These are phyloP conservation scores for Bemisia tabaci DNA, from an alignment of 1,140 invertebrate genomes.

Conservation along the genomic window DNA sequence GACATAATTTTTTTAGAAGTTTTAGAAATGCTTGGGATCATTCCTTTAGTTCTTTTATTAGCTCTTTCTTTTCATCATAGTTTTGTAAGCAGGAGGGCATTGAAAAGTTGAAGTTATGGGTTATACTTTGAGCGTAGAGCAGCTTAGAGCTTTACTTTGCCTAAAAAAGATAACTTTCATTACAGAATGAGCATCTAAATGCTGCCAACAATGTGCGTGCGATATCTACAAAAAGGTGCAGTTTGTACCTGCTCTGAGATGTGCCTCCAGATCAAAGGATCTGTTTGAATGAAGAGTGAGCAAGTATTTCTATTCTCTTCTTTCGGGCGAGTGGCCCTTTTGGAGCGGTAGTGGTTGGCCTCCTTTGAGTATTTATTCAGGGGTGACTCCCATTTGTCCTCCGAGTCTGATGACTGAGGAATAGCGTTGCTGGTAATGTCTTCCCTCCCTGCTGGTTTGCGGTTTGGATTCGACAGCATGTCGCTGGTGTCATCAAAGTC, in stretches of 20 bases:
- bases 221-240: too few relatives aligned
- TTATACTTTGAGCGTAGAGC: too few relatives aligned
- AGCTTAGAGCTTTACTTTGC: too few relatives aligned
- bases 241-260: slow-evolving; percentile 55
- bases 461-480: background rate
- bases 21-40: too few relatives aligned
- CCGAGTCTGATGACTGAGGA: background rate
- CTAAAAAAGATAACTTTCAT: too few relatives aligned
- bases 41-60: too few relatives aligned
- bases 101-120: too few relatives aligned
- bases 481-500: background rate
- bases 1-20: too few relatives aligned
- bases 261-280: slow-evolving; percentile 92
- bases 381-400: slow-evolving; percentile 28
- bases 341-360: slow-evolving; percentile 37
- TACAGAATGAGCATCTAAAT: too few relatives aligned
- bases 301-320: slow-evolving; percentile 72
- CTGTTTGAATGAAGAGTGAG: slow-evolving; percentile 92
- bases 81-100: too few relatives aligned
- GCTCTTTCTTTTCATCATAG: too few relatives aligned
- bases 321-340: slow-evolving; percentile 40
- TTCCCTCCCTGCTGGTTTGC: background rate
- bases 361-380: slow-evolving; percentile 49
- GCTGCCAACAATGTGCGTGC: too few relatives aligned
- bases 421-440: background rate